Evolutionary conservation across 2,888 invertebrate species (phyloP).

Genomic region (Pasiphila rectangulata): DNA sequence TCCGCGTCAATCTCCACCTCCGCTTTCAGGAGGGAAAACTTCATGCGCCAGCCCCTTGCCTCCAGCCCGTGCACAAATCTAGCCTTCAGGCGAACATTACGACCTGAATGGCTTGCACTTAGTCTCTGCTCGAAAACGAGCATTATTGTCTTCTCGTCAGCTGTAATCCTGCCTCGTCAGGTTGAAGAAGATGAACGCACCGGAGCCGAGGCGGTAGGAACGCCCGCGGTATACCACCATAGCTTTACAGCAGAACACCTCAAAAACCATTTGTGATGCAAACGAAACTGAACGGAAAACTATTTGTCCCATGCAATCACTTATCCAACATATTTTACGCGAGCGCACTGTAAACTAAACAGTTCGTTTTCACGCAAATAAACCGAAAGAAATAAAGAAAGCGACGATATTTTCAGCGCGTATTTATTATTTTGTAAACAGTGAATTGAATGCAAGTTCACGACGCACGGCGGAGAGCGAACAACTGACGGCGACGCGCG

Average conservation of each 20-base stretch:
- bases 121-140: constrained; percentile 78
- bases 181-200: constrained; percentile 74
- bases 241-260: constrained; percentile 60
- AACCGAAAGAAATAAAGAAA: constrained; percentile 1
- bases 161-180: constrained; percentile 75
- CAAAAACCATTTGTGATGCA: constrained; percentile 70
- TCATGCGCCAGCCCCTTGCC: constrained; percentile 73
- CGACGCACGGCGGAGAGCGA: constrained; percentile 47
- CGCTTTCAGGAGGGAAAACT: constrained; percentile 64
- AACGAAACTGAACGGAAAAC: constrained; percentile 40
- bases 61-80: constrained; percentile 68
- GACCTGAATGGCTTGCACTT: constrained; percentile 62
- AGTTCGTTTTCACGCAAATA: constrained; percentile 2
- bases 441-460: constrained; percentile 48
- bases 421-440: constrained; percentile 41
- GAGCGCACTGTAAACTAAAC: constrained; percentile 34
- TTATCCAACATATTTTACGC: constrained; percentile 71
- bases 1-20: constrained; percentile 74
- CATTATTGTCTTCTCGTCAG: constrained; percentile 71
- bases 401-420: constrained; percentile 37
- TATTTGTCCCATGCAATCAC: constrained; percentile 25
- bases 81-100: constrained; percentile 64
- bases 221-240: constrained; percentile 66
- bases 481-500: constrained; percentile 59
- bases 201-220: constrained; percentile 61